These are phyloP conservation scores for Mayetiola destructor DNA, from an alignment of 2,888 invertebrate genomes.

Conservation along the genomic window DNA sequence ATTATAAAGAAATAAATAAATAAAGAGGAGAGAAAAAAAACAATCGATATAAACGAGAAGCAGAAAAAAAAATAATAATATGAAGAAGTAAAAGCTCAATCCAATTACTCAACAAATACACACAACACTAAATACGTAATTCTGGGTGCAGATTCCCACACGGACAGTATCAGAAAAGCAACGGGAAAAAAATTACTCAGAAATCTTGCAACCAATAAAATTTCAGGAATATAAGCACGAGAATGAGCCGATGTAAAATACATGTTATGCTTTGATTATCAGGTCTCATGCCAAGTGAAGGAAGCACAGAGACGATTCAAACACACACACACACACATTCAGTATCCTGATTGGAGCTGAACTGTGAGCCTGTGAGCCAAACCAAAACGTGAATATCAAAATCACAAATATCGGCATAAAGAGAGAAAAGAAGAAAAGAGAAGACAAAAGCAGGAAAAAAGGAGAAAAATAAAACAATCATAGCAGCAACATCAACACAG, in stretches of 20 bases:
- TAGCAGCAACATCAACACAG: no score
- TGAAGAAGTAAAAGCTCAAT: background rate
- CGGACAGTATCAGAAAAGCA: background rate
- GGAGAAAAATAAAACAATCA: no score
- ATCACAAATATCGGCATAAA: no score
- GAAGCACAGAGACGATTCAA: background rate
- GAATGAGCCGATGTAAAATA: background rate
- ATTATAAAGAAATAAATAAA: conserved; percentile 10
- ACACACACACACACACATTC: no score
- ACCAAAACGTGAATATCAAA: no score
- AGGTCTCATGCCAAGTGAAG: background rate
- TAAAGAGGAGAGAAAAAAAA: conserved; percentile 1
- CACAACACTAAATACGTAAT: conserved; percentile 6
- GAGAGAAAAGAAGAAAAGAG: no score
- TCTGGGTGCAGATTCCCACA: conserved; percentile 13
- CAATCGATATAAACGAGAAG: no score
- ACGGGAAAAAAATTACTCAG: background rate
- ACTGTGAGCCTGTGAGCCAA: no score
- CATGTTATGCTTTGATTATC: background rate
- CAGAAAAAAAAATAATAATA: background rate
- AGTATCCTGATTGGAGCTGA: no score
- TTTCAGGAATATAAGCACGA: background rate
- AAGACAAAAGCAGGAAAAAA: no score
- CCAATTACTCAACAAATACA: conserved; percentile 6
- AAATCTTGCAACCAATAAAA: conserved; percentile 3